Evolutionary conservation across 2,888 invertebrate species (phyloP).

Genomic region (Lymantria dispar): DNA sequence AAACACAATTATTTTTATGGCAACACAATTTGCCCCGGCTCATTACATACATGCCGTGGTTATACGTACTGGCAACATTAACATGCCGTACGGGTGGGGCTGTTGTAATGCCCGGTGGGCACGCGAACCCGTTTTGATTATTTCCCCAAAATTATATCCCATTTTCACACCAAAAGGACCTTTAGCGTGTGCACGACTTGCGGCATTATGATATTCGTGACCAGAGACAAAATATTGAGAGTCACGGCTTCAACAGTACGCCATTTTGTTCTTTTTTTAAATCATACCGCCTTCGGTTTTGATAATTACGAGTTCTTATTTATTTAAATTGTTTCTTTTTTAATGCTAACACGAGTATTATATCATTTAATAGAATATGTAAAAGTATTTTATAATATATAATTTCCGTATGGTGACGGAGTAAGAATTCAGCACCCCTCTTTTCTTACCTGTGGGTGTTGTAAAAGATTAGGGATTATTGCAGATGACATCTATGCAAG

Average conservation of each 20-base stretch:
- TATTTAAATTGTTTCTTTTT: too few relatives aligned
- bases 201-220: conserved; percentile 64
- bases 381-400: too few relatives aligned
- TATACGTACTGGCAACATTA: conserved; percentile 74
- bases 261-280: conserved; percentile 46
- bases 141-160: conserved; percentile 80
- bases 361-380: background rate
- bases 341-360: conserved; percentile 6
- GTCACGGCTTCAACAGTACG: conserved; percentile 46
- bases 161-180: conserved; percentile 73
- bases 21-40: conserved; percentile 81
- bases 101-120: conserved; percentile 73
- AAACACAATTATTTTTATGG: conserved; percentile 81
- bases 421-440: too few relatives aligned
- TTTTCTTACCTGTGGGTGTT: too few relatives aligned
- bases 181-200: conserved; percentile 60
- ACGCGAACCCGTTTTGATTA: conserved; percentile 80
- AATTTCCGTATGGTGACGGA: too few relatives aligned
- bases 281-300: conserved; percentile 35
- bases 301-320: conserved; percentile 45
- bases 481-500: too few relatives aligned
- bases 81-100: conserved; percentile 76
- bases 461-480: too few relatives aligned
- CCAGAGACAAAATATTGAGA: conserved; percentile 62
- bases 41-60: conserved; percentile 78